A percentile compares a stretch with the other conserved stretches of the same genome.
Evolutionary conservation across 2,888 invertebrate genomes (phyloP).

Genomic region (Perizoma flavofasciatum): DNA sequence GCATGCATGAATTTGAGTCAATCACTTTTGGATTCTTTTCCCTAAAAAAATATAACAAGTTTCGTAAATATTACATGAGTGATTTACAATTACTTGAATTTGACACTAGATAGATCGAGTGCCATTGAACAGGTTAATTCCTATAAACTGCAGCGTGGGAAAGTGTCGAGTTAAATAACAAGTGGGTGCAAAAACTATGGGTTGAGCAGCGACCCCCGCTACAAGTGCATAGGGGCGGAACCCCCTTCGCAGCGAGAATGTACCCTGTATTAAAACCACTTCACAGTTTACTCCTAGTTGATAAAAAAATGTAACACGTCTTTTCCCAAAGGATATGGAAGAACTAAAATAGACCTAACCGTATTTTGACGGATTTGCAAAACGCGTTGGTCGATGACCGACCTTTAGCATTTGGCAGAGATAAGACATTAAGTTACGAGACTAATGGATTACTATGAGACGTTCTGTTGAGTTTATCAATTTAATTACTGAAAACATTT

Average conservation of each 20-base stretch:
- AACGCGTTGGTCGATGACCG: slow-evolving; percentile 32
- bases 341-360: slow-evolving; percentile 6
- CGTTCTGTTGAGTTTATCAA: slow-evolving; percentile 20
- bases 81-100: slow-evolving; percentile 21
- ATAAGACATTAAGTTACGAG: slow-evolving; percentile 26
- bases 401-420: slow-evolving; percentile 27
- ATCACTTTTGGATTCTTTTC: too few relatives aligned
- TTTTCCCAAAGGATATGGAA: slow-evolving; percentile 1
- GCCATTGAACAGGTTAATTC: slow-evolving; percentile 60
- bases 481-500: slow-evolving; percentile 18
- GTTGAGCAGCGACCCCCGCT: slow-evolving; percentile 65
- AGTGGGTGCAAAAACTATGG: slow-evolving; percentile 76
- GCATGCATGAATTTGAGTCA: too few relatives aligned
- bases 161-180: slow-evolving; percentile 58
- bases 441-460: slow-evolving; percentile 22
- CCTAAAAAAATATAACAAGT: too few relatives aligned
- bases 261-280: slow-evolving; percentile 30
- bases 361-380: slow-evolving; percentile 15
- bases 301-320: not conserved
- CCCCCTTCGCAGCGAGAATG: slow-evolving; percentile 42
- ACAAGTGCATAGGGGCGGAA: slow-evolving; percentile 82
- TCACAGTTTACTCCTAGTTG: slow-evolving; percentile 1
- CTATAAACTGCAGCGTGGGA: slow-evolving; percentile 70
- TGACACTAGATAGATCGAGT: slow-evolving; percentile 28
- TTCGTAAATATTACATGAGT: slow-evolving; percentile 3